Base-by-base conservation (phyloP, 1,140 invertebrate species). In the Glomeris maerens region DNA sequence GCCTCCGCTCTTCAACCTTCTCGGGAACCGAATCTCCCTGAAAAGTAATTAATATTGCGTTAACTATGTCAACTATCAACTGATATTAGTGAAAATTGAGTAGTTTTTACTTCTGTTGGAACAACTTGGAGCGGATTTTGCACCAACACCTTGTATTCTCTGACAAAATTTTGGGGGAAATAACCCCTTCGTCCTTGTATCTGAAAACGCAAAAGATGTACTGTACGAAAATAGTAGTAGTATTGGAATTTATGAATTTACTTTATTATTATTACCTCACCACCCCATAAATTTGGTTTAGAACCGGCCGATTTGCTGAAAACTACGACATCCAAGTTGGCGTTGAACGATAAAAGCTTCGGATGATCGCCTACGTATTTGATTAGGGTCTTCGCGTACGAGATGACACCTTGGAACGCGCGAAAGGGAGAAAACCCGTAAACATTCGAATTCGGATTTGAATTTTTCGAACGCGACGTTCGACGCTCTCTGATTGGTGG, bases 251-350 rank as follows among this genome's bases (percentile, higher is more conserved):
- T n/a, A n/a, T n/a, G n/a, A n/a, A n/a, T n/a, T n/a, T n/a, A n/a
- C 27, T 40, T 25, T 27, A 27, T 20, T 20, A 38, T 28, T 38
- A 57, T 45, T 69, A 74, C 73, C 68, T 78, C 74, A 22, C 77
- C 79, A 56, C 77, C 81, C 81, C 83, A 85, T 49, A 84, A 64
- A 54, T 79, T 75, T 4, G 57, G 60, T 55, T 78, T 73, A 2
- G 57, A 70, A 22, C 80, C 81, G 60, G 78, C 78, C 53, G 75
- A 74, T 67, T 84, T 85, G 62, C 82, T 84, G 52, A 70, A 77
- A 52, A 86, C 72, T 47, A 62, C 72, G 1, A 81, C 75, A 2
- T 78, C 67, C n/a, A 65, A 59, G 62, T 80, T 78, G 13, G 59
- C 59, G 27, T 66, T 65, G 64, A 83, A 84, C 25, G 78, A 74